phyloP scores from a whole-genome alignment of 1,140 invertebrate species.

The Eciton burchellii region DNA sequence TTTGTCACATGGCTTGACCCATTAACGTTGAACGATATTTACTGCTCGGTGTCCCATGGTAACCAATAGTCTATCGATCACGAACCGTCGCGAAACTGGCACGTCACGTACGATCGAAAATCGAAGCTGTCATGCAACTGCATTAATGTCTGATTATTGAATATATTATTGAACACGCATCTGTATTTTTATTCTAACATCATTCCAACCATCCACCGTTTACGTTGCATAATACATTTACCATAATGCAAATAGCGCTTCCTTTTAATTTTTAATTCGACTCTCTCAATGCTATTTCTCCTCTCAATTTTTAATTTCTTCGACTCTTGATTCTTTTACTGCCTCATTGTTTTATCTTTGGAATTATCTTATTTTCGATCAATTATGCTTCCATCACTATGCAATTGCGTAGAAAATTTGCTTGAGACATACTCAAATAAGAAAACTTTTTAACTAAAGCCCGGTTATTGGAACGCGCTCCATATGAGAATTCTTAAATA shows the following conservation, averaged over 20 bases:
- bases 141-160: slow-evolving; percentile 26
- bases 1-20: slow-evolving; percentile 78
- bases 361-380: background rate
- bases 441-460: slow-evolving; percentile 16
- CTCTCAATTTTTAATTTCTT: slow-evolving; percentile 9
- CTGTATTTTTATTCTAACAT: background rate
- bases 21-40: slow-evolving; percentile 75
- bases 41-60: slow-evolving; percentile 69
- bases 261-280: slow-evolving; percentile 22
- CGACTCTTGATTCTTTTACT: slow-evolving; percentile 16
- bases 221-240: too few species aligned
- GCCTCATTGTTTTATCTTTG: background rate
- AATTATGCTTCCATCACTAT: background rate
- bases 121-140: slow-evolving; percentile 22
- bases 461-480: background rate
- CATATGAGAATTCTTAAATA: background rate
- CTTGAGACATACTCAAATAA: slow-evolving; percentile 4
- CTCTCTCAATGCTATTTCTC: background rate
- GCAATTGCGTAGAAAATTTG: slow-evolving; percentile 10
- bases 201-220: background rate
- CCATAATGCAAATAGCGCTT: background rate
- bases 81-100: slow-evolving; percentile 41
- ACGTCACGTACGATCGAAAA: slow-evolving; percentile 14
- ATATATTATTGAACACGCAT: background rate
- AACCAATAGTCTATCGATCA: slow-evolving; percentile 65